Conservation (phyloP, 2,888 invertebrate species). For the Petrolisthes manimaculis region DNA sequence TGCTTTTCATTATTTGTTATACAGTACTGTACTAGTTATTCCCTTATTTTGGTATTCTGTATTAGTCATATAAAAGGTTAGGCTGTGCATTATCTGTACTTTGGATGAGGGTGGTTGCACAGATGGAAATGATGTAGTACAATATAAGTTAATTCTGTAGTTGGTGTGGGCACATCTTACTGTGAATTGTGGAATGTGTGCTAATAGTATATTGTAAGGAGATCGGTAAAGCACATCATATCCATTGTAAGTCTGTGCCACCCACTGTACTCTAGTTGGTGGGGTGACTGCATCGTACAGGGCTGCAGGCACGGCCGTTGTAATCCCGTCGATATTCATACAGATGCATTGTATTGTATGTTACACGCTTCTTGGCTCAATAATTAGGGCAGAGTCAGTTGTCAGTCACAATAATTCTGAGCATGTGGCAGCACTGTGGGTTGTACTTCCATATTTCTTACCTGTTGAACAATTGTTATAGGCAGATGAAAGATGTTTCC, state of each 20-base stretch:
- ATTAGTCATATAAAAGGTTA: constrained; percentile 8
- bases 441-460: background rate
- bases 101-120: background rate
- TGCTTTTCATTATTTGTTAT: background rate
- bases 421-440: background rate
- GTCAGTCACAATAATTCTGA: background rate
- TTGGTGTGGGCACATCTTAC: background rate
- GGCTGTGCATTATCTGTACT: constrained; percentile 12
- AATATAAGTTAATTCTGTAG: background rate
- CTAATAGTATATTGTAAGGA: background rate
- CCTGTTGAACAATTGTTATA: background rate
- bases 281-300: constrained; percentile 18
- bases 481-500: background rate
- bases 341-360: constrained; percentile 43
- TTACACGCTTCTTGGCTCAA: constrained; percentile 38
- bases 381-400: background rate
- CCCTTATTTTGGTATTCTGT: background rate
- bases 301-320: constrained; percentile 27
- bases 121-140: background rate
- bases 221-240: background rate
- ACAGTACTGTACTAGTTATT: background rate
- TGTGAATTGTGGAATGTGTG: too few species aligned
- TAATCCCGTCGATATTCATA: constrained; percentile 36
- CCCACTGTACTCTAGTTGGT: background rate
- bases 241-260: constrained; percentile 20